Percentiles rank a stretch among this genome's conserved stretches.
phyloP scores from a whole-genome alignment of 2,113 vertebrate genomes.

The Rhabdomys dilectus region DNA sequence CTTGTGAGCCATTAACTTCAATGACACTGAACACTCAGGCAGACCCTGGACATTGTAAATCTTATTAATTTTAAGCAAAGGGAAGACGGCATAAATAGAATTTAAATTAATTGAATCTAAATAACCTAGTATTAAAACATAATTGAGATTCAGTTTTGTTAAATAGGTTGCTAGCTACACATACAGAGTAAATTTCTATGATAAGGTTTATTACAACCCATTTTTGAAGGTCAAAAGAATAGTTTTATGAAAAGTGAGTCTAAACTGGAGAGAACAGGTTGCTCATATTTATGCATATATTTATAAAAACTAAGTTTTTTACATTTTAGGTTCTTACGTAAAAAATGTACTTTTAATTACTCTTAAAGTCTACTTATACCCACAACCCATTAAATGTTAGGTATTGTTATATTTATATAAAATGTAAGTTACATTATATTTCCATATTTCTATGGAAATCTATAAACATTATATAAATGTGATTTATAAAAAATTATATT shows the following conservation, averaged over 20 bases:
- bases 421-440: not conserved
- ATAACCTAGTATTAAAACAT: conserved; percentile 61
- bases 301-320: not conserved
- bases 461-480: not conserved
- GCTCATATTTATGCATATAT: not conserved
- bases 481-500: not conserved
- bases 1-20: conserved; percentile 55
- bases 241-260: not conserved
- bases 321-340: not conserved
- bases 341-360: conserved; percentile 30
- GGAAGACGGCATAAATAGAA: conserved; percentile 40
- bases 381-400: not conserved
- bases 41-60: conserved; percentile 11
- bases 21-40: conserved; percentile 34
- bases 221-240: not conserved
- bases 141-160: conserved; percentile 54
- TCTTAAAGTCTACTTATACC: not conserved
- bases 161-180: conserved; percentile 15
- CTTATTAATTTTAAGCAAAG: conserved; percentile 66
- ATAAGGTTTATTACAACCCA: not conserved
- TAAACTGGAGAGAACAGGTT: not conserved
- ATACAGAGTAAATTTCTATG: not conserved
- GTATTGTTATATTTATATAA: not conserved
- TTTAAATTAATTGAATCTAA: conserved; percentile 68
- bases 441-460: not conserved